A percentile compares a stretch with the other conserved stretches of the same genome.
Evolutionary conservation across 2,113 vertebrate species (phyloP).

Genomic region (Todiramphus chloris): DNA sequence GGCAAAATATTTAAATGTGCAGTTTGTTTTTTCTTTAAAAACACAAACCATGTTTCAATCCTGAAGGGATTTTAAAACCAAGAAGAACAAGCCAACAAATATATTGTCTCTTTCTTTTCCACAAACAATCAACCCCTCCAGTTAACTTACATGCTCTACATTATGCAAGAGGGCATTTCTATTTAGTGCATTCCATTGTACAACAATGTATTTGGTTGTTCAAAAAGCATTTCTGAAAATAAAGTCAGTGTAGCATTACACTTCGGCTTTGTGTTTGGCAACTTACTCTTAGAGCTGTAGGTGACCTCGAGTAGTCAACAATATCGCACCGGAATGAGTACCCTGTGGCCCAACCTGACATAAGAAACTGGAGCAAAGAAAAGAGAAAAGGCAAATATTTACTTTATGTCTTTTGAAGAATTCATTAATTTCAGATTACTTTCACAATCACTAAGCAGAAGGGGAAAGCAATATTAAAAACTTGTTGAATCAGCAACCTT

Average conservation of each 20-base stretch:
- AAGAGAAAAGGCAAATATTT: background rate
- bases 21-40: background rate
- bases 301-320: conserved; percentile 89
- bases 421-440: background rate
- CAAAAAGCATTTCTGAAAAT: background rate
- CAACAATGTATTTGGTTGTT: background rate
- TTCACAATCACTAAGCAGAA: background rate
- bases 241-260: background rate
- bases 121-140: background rate
- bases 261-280: background rate
- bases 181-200: background rate
- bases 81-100: background rate
- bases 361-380: conserved; percentile 84
- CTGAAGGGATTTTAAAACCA: background rate
- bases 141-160: background rate
- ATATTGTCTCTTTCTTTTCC: background rate
- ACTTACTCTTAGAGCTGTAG: conserved; percentile 89
- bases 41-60: background rate
- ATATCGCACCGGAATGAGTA: conserved; percentile 92
- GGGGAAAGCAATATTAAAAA: background rate
- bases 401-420: background rate
- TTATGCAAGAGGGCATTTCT: background rate
- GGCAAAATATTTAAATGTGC: background rate
- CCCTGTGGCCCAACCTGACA: conserved; percentile 96
- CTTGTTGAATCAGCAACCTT: background rate